A percentile compares a stretch with the other conserved stretches of the same genome.
These are phyloP conservation scores for Eudyptes chrysolophus DNA, from an alignment of 2,113 vertebrate species.

Conservation along the genomic window DNA sequence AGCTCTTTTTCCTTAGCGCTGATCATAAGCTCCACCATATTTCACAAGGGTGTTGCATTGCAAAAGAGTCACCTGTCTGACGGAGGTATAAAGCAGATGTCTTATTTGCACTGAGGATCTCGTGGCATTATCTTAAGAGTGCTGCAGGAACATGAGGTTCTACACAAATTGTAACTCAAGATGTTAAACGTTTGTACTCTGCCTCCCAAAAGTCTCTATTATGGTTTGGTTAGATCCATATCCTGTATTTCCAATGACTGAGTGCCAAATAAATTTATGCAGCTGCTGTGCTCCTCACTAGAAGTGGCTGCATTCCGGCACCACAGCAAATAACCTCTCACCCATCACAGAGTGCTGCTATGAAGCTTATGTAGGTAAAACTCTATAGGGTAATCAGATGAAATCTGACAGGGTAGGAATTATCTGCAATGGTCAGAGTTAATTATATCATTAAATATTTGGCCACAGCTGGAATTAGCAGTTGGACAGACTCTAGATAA, in stretches of 20 bases:
- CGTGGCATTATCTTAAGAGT: background rate
- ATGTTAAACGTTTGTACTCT: background rate
- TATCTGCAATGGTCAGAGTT: background rate
- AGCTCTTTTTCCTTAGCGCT: background rate
- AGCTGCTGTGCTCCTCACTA: background rate
- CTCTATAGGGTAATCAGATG: background rate
- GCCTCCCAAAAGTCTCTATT: background rate
- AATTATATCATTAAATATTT: background rate
- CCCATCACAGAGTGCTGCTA: background rate
- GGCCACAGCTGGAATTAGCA: background rate
- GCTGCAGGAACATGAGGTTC: background rate
- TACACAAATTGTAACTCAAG: background rate
- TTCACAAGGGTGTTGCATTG: background rate
- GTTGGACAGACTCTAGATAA: background rate
- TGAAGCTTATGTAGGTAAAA: background rate
- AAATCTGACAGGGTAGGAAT: background rate
- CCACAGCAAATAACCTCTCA: background rate
- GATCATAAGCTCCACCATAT: background rate
- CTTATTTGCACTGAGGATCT: background rate
- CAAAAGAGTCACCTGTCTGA: slow-evolving; percentile 12
- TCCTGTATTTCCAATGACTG: background rate
- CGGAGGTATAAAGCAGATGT: background rate
- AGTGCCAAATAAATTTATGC: background rate
- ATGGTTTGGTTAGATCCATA: background rate
- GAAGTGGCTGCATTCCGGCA: background rate